These are phyloP conservation scores for Pseudorectes ferrugineus DNA, from an alignment of 2,113 vertebrate genomes.

Conservation along the genomic window DNA sequence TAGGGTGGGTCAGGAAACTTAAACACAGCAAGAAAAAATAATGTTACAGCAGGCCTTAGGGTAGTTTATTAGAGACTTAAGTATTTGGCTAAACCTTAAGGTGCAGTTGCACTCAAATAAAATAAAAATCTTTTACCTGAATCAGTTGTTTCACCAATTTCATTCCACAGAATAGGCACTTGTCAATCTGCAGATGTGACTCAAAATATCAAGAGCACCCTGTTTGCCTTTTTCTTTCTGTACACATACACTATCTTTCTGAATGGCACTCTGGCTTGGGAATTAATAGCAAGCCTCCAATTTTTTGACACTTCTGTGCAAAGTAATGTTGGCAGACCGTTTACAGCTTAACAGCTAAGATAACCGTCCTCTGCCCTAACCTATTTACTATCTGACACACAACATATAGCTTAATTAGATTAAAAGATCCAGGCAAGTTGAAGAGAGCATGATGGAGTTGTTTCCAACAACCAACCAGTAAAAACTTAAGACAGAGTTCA, in stretches of 20 bases:
- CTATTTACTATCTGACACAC: neutral
- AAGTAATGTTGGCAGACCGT: neutral
- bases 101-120: neutral
- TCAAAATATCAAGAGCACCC: neutral
- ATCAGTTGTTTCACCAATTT: neutral
- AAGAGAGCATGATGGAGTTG: neutral
- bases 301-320: neutral
- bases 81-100: neutral
- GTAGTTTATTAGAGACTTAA: neutral
- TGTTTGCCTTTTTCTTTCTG: neutral
- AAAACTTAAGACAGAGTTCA: neutral
- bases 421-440: neutral
- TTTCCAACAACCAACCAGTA: neutral
- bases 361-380: neutral
- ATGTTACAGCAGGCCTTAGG: neutral
- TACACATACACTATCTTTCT: neutral
- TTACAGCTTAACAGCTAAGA: neutral
- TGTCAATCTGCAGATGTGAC: neutral
- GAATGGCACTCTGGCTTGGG: neutral
- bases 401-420: neutral
- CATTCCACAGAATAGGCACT: neutral
- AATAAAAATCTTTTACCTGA: neutral
- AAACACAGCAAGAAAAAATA: neutral
- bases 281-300: neutral
- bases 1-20: neutral